Conservation (phyloP, 2,888 invertebrate genomes). For the Spicauda simplicius region DNA sequence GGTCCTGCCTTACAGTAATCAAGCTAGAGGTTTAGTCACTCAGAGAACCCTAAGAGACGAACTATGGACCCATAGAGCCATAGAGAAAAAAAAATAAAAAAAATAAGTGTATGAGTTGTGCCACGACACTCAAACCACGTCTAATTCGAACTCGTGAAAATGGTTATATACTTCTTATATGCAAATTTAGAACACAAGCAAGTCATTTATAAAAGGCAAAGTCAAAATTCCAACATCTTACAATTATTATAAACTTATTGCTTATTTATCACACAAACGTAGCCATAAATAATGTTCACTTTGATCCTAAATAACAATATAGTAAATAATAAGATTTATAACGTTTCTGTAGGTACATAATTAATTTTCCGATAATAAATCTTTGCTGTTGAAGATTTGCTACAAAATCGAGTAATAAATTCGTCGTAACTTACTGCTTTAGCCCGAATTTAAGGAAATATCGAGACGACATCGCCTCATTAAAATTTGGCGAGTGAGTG, state of each 20-base stretch:
- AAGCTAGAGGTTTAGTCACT: too few species aligned
- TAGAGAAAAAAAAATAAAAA: too few species aligned
- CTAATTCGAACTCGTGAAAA: too few species aligned
- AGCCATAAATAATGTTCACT: slow-evolving; percentile 23
- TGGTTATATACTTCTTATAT: too few species aligned
- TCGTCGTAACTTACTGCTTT: slow-evolving; percentile 17
- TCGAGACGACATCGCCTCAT: slow-evolving; percentile 19
- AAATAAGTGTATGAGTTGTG: too few species aligned
- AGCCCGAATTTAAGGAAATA: slow-evolving; percentile 25
- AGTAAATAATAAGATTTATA: slow-evolving; percentile 30
- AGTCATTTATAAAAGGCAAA: not conserved
- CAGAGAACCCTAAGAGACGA: too few species aligned
- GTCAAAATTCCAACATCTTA: not conserved
- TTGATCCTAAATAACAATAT: slow-evolving; percentile 22
- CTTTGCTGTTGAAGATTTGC: slow-evolving; percentile 21
- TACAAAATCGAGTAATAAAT: slow-evolving; percentile 25
- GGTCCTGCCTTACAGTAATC: too few species aligned
- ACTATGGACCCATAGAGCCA: too few species aligned
- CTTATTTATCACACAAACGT: slow-evolving; percentile 18
- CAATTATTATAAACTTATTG: slow-evolving; percentile 17
- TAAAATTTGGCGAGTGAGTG: slow-evolving; percentile 35
- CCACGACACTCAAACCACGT: too few species aligned
- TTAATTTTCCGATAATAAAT: slow-evolving; percentile 32
- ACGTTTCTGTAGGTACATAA: slow-evolving; percentile 17
- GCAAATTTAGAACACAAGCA: not conserved